Conservation (phyloP, 2,797 vertebrate genomes). For the Hirundo rustica region DNA sequence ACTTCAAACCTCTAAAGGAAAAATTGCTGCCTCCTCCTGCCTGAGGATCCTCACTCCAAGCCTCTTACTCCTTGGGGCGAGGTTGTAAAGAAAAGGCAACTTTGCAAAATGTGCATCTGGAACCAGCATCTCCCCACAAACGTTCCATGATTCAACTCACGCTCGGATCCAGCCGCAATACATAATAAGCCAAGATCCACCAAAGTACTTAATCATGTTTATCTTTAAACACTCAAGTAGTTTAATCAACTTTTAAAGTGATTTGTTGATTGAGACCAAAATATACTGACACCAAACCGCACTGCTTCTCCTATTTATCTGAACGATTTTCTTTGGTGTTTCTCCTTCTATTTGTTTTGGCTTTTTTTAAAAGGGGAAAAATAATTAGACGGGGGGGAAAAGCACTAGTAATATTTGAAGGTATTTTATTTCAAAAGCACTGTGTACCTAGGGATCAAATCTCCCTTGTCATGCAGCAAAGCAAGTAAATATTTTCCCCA, state of each 20-base stretch:
- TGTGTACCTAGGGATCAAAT: not conserved
- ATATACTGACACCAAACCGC: not conserved
- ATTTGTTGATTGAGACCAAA: slow-evolving; percentile 27
- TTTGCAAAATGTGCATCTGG: not conserved
- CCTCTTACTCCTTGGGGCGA: not conserved
- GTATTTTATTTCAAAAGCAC: not conserved
- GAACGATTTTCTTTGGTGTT: not conserved
- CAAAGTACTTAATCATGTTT: slow-evolving; percentile 43
- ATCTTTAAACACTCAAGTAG: slow-evolving; percentile 14
- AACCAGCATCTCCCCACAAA: not conserved
- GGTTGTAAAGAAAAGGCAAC: not conserved
- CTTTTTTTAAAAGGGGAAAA: slow-evolving; percentile 2
- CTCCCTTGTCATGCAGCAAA: not conserved
- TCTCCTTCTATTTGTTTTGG: not conserved
- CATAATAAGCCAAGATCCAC: slow-evolving; percentile 1
- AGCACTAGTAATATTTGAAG: not conserved
- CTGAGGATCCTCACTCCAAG: rapidly evolving
- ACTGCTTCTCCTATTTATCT: not conserved
- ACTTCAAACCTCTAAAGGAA: not conserved
- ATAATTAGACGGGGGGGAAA: not conserved
- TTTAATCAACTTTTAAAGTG: slow-evolving; percentile 42
- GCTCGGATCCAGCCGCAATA: not conserved
- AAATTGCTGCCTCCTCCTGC: not conserved
- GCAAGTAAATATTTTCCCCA: not conserved
- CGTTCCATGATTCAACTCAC: not conserved